Evolutionary conservation across 2,888 invertebrate genomes (phyloP), one percentile per base, ranked within the genome.

Genomic region (Petrolisthes manimaculis): DNA sequence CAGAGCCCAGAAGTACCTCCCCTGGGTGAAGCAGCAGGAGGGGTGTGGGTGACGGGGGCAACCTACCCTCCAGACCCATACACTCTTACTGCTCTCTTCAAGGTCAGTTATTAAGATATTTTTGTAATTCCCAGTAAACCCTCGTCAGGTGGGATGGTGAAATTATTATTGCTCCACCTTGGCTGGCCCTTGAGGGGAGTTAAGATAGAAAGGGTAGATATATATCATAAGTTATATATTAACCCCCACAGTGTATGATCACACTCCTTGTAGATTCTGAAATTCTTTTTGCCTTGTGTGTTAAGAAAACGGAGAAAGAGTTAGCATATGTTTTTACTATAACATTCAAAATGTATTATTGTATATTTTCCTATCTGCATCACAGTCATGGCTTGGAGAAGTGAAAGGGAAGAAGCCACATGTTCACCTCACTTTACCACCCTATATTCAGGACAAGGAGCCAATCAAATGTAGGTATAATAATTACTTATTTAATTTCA

Each of bases 11-110:
- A 69, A n/a, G 67, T 4, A 51, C 51, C 14, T 3, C 88, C 88
- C 12, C 24, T 21, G 5, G 88, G 88, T 53, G 88, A 88, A 53
- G 88, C 84, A 14, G 88, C 81, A 5, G 84, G 88, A 14, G 88
- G 88, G 0, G 84, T 88, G 12, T 88, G 88, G 88, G 75, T 88
- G 51, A 84, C 88, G 0, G 88, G 80, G 0, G 88, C 84, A 5
- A 37, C 84, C 67, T 88, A 88, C 75, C 37, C 88, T 3, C 77
- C 88, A 21, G 88, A 88, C 51, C 84, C 88, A n/a, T 88, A 84
- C 84, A 80, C 88, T 37, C 56, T 88, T 37, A 75, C 84, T 21
- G 88, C 84, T 0, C 81, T 88, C 53, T 84, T 88, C 61, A 88
- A 81, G 61, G 88, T 84, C 51, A 82, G 79, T 14, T 14, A 37